Evolutionary conservation across 2,113 vertebrate species (phyloP).

Genomic region (Colius striatus): DNA sequence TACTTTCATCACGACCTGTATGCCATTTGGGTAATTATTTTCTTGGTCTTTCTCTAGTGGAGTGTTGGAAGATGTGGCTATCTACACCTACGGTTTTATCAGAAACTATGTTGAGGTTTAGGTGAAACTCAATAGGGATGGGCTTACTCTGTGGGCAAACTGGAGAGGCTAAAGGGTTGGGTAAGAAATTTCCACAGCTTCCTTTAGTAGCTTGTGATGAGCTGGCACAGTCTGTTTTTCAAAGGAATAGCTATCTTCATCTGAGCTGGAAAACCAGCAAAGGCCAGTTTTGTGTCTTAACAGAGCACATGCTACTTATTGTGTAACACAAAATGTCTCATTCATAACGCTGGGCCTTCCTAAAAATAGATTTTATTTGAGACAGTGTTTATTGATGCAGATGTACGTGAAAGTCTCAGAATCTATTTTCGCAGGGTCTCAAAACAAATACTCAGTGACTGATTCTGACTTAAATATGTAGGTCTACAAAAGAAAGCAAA

Average conservation of each 20-base stretch:
- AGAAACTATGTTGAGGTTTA: not conserved
- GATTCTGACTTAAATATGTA: not conserved
- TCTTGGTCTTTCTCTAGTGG: not conserved
- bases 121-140: not conserved
- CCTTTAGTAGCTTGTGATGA: not conserved
- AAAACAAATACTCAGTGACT: not conserved
- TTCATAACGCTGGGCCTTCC: not conserved
- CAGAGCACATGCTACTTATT: not conserved
- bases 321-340: not conserved
- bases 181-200: not conserved
- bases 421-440: not conserved
- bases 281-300: not conserved
- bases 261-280: not conserved
- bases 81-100: not conserved
- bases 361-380: not conserved
- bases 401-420: not conserved
- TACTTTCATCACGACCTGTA: not conserved
- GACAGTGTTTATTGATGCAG: not conserved
- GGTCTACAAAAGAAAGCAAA: not conserved
- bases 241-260: not conserved
- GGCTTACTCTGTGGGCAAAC: not conserved
- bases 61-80: not conserved
- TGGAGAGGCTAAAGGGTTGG: too few relatives aligned
- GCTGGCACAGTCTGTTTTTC: not conserved
- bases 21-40: not conserved